Conservation (phyloP, 2,888 invertebrate species). For the Lepeophtheirus nordmannii region DNA sequence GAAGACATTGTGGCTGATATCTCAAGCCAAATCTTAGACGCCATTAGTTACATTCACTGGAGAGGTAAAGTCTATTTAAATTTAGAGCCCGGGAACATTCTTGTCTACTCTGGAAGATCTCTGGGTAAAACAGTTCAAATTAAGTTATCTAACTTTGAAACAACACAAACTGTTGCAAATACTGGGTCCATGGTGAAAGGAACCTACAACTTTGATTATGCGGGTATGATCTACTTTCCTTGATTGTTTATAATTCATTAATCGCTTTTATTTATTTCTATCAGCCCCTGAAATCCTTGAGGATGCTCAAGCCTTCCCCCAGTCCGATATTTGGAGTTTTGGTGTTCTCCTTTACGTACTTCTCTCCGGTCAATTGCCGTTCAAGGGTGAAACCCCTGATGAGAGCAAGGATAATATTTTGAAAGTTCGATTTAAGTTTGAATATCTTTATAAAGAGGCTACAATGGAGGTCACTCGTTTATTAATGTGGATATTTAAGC, state of each 20-base stretch:
- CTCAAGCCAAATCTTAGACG: constrained; percentile 51
- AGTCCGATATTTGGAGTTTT: constrained; percentile 89
- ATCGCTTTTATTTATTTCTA: constrained; percentile 27
- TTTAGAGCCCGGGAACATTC: constrained; percentile 84
- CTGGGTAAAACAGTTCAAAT: constrained; percentile 54
- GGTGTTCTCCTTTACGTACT: constrained; percentile 81
- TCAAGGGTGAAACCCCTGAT: constrained; percentile 57
- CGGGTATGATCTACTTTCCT: constrained; percentile 37
- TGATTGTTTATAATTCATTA: neutral
- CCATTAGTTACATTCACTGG: constrained; percentile 86
- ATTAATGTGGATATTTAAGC: constrained; percentile 86
- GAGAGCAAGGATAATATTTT: constrained; percentile 82
- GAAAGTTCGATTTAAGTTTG: constrained; percentile 80
- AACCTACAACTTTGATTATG: constrained; percentile 57
- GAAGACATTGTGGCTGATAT: constrained; percentile 67
- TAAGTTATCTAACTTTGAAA: constrained; percentile 81
- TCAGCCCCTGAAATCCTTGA: constrained; percentile 72
- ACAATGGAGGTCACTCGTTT: constrained; percentile 84
- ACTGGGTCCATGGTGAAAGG: constrained; percentile 54
- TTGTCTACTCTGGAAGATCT: constrained; percentile 70
- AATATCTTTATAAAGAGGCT: constrained; percentile 81
- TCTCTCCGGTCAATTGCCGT: constrained; percentile 81
- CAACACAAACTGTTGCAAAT: constrained; percentile 63
- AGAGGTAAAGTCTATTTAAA: constrained; percentile 73
- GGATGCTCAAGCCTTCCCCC: constrained; percentile 70